phyloP scores from a whole-genome alignment of 2,888 invertebrate genomes.

The Selenia dentaria region DNA sequence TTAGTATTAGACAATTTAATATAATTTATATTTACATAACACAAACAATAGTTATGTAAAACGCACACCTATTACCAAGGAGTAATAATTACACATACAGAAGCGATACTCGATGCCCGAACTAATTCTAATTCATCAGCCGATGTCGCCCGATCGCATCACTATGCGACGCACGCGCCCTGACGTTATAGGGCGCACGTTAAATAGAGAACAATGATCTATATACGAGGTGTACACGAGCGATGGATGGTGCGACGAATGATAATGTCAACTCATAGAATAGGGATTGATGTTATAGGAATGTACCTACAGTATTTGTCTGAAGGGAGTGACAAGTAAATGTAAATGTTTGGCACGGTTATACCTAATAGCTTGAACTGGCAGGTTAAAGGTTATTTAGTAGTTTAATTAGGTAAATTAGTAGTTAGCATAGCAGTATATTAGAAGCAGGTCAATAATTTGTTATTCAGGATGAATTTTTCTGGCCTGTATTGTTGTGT shows the following conservation, averaged over 20 bases:
- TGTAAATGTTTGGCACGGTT: no score
- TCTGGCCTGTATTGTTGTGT: no score
- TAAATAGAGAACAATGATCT: conserved; percentile 81
- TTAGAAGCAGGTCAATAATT: no score
- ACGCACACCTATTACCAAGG: conserved; percentile 36
- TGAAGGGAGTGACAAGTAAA: no score
- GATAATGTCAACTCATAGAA: conserved; percentile 47
- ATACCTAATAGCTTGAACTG: no score
- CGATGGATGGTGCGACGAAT: conserved; percentile 63
- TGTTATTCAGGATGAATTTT: no score
- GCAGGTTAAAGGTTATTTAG: no score
- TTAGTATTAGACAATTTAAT: no score
- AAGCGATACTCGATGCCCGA: conserved; percentile 27
- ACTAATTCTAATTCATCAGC: conserved; percentile 59
- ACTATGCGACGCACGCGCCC: conserved; percentile 54
- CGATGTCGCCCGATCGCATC: conserved; percentile 35
- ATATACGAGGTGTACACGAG: conserved; percentile 83
- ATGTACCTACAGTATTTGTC: no score
- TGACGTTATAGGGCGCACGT: conserved; percentile 72
- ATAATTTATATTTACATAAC: background rate
- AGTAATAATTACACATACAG: conserved; percentile 33
- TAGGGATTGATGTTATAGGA: conserved; percentile 17
- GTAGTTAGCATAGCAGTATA: no score
- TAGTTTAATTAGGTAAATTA: no score
- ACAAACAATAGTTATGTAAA: conserved; percentile 16